Percentiles rank a stretch among this genome's conserved stretches.
Conservation (phyloP, 2,888 invertebrate genomes). For the Dolomedes plantarius region DNA sequence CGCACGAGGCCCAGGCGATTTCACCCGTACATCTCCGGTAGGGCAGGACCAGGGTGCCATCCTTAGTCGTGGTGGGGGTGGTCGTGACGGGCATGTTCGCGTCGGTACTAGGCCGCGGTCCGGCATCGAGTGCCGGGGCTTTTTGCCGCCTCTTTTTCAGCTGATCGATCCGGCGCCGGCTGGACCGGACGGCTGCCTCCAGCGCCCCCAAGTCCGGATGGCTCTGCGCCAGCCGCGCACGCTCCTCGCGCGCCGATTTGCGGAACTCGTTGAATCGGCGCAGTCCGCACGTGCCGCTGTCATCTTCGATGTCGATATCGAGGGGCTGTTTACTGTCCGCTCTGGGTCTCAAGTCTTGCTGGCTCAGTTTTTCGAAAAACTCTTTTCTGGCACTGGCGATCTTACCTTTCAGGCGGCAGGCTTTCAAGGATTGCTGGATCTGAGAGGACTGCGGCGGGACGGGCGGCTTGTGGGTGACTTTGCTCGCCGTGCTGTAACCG, state of each 20-base stretch:
- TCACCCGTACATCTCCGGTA: conserved; percentile 69
- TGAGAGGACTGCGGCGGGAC: conserved; percentile 46
- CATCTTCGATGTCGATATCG: neutral
- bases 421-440: conserved; percentile 13
- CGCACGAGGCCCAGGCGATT: conserved; percentile 70
- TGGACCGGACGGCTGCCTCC: conserved; percentile 69
- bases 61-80: conserved; percentile 15
- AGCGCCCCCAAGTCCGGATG: conserved; percentile 72
- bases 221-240: conserved; percentile 67
- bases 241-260: conserved; percentile 63
- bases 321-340: neutral
- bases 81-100: neutral
- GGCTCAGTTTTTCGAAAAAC: conserved; percentile 59
- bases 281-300: neutral
- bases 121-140: conserved; percentile 27
- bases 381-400: conserved; percentile 62
- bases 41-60: conserved; percentile 32
- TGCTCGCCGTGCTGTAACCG: conserved; percentile 47
- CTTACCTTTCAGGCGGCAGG: conserved; percentile 35
- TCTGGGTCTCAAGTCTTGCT: conserved; percentile 17
- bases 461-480: conserved; percentile 64
- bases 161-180: conserved; percentile 65
- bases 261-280: conserved; percentile 65
- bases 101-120: conserved; percentile 8
- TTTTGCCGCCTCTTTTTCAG: conserved; percentile 42